These are phyloP conservation scores for Sminthurinus aureus DNA, from an alignment of 2,888 invertebrate species.

Conservation along the genomic window DNA sequence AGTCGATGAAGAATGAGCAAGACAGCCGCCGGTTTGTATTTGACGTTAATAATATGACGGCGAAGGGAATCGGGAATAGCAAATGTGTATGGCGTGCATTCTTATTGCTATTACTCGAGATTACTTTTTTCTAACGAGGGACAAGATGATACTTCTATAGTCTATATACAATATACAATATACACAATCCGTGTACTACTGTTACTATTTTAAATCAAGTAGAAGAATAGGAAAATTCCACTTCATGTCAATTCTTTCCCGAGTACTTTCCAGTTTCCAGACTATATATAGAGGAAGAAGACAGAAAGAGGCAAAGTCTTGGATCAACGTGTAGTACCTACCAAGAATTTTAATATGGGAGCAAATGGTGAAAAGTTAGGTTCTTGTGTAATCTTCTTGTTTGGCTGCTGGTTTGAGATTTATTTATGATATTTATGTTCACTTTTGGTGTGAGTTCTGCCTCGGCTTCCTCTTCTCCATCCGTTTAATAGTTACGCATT, in stretches of 20 bases:
- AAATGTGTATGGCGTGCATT: background rate
- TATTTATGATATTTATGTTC: slow-evolving; percentile 11
- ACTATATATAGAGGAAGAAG: too few relatives aligned
- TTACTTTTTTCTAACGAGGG: background rate
- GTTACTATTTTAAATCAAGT: background rate
- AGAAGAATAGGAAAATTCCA: background rate
- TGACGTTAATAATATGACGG: background rate
- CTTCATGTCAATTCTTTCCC: background rate
- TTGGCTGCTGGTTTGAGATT: slow-evolving; percentile 10
- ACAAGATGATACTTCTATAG: background rate
- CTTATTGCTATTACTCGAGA: slow-evolving; percentile 9
- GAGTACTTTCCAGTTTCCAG: too few relatives aligned
- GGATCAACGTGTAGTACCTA: background rate
- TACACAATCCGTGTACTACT: background rate
- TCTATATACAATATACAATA: background rate
- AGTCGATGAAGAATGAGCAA: background rate
- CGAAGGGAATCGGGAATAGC: background rate
- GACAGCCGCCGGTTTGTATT: slow-evolving; percentile 3
- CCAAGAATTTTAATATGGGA: slow-evolving; percentile 7
- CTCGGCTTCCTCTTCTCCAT: background rate
- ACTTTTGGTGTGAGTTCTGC: slow-evolving; percentile 10
- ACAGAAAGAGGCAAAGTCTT: too few relatives aligned
- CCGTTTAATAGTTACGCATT: too few relatives aligned
- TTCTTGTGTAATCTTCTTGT: background rate
- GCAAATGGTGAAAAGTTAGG: slow-evolving; percentile 12